These are phyloP conservation scores for Crotalus tigris DNA, from an alignment of 2,113 vertebrate genomes.

Conservation along the genomic window DNA sequence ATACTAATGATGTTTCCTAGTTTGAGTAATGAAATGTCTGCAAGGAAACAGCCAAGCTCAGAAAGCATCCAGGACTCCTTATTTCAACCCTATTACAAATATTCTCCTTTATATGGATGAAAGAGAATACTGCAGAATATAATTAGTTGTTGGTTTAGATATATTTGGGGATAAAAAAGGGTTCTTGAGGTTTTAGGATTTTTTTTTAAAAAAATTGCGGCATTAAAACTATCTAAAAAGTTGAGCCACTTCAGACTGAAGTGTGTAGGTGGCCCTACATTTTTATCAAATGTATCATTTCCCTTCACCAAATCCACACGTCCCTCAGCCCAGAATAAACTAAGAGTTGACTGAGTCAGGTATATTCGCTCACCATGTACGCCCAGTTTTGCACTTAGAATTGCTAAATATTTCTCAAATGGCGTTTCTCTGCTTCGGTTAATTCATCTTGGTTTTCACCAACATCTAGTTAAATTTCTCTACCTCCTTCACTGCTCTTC, in stretches of 20 bases:
- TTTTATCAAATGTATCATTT: constrained; percentile 28
- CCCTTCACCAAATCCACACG: constrained; percentile 42
- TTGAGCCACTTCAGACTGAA: not conserved
- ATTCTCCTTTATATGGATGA: no score
- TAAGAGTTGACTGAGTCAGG: not conserved
- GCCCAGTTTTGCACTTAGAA: not conserved
- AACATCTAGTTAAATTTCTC: not conserved
- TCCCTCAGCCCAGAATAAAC: constrained; percentile 5
- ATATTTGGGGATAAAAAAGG: not conserved
- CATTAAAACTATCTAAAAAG: constrained; percentile 33
- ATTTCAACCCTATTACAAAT: no score
- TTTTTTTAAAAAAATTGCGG: not conserved
- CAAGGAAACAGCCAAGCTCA: no score
- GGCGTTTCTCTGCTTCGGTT: not conserved
- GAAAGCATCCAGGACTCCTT: no score
- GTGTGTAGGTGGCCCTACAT: constrained; percentile 45
- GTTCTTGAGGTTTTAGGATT: not conserved
- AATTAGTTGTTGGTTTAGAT: not conserved
- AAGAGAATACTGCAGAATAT: not conserved
- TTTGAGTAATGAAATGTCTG: no score
- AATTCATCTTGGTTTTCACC: not conserved
- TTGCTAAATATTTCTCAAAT: not conserved
- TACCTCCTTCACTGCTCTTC: not conserved
- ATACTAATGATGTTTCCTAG: no score
- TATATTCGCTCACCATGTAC: not conserved